Base-by-base conservation (phyloP, 2,888 invertebrate genomes). In the Biston betularia region DNA sequence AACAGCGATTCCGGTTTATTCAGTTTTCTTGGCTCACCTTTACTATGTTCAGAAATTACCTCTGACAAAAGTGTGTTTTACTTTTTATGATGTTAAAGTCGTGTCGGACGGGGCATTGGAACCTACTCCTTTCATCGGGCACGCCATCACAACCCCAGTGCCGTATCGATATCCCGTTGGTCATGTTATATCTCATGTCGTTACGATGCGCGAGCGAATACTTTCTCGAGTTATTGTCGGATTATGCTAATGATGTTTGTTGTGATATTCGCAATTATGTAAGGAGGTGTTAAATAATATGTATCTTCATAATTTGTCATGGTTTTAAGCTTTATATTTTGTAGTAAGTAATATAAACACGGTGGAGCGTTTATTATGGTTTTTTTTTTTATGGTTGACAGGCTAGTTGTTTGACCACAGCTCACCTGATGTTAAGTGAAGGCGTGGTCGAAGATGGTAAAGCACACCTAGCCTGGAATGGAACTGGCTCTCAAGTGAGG, bases 161-260 rank as follows among this genome's bases (percentile, higher is more conserved):
- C 46, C 33, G 15, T 35, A 45, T 52, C 52, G 60, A 60, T 60
- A 14, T 52, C 40, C 40, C 60, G 60, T 24, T 52, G 52, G 44
- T 60, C 45, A 35, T 15, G 38, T 15, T 38, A 14, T 11, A 52
- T 44, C 15, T 42, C 4, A 42, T 42, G 11, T 40, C 40, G 24
- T 10, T 10, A 12, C 3, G n/a, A 11, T 14, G 33, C 38, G 10
- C n/a, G 7, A 7, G 38, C 38, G 38, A 11, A 42, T 48, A 62
- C 55, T 63, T 40, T 63, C 55, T 48, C 50, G 11, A 56, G 12
- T 44, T 35, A 57, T 58, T 53, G 58, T 58, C 42, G 52, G 50
- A 56, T 55, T 44, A 56, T 63, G 56, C 50, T 57, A 40, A 57
- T 64, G 11, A 49, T 2, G 45, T 38, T 45, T 57, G 52, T 45